Evolutionary conservation across 2,113 vertebrate species (phyloP).

Genomic region (Passer domesticus): DNA sequence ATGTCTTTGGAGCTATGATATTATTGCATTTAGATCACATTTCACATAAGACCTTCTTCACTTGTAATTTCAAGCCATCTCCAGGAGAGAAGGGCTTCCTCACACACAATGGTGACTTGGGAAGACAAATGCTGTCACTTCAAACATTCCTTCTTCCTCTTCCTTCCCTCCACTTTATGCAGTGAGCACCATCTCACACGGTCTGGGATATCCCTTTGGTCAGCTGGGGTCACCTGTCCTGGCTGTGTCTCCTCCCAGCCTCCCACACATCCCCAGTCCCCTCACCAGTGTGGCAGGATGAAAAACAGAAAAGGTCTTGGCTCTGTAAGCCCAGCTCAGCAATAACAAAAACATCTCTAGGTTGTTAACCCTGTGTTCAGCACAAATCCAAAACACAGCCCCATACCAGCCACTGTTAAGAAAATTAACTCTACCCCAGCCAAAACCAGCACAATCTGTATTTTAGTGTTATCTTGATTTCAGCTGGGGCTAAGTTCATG

Average conservation of each 20-base stretch:
- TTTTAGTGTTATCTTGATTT: not conserved
- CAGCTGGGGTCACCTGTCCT: not conserved
- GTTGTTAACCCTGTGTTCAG: not conserved
- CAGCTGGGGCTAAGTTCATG: not conserved
- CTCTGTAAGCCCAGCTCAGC: not conserved
- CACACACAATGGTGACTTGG: not conserved
- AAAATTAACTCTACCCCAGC: not conserved
- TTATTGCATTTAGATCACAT: not conserved
- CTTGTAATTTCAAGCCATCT: not conserved
- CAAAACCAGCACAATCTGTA: not conserved
- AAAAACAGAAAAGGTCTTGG: not conserved
- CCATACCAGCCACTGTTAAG: fast-evolving
- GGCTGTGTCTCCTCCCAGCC: not conserved
- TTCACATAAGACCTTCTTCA: not conserved
- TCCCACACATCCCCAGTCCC: fast-evolving
- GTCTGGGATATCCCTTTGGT: not conserved
- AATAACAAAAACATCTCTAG: not conserved
- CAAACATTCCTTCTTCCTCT: not conserved
- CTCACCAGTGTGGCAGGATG: fast-evolving
- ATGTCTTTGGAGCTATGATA: not conserved
- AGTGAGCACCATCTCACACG: not conserved
- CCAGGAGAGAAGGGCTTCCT: not conserved
- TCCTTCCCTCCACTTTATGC: not conserved
- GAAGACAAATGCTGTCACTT: not conserved
- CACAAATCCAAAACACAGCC: not conserved